These are phyloP conservation scores for Eulemur macaco DNA, from an alignment of 2,113 vertebrate species.

Conservation along the genomic window DNA sequence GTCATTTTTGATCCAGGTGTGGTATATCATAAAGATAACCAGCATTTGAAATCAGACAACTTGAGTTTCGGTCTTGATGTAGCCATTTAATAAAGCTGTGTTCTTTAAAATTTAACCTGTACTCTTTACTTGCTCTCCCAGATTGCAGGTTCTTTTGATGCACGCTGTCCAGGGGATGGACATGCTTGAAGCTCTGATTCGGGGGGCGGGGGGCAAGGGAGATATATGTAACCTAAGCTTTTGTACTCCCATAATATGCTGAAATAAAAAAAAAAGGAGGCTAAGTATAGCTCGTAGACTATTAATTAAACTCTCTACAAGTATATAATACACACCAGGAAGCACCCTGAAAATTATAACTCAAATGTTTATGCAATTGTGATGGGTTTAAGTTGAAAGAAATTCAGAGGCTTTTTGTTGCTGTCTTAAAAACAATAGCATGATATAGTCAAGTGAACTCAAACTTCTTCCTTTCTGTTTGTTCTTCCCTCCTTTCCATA, in stretches of 20 bases:
- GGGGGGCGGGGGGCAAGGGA: too few species aligned
- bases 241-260: too few species aligned
- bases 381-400: neutral
- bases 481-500: fast-evolving
- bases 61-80: neutral
- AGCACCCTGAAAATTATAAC: neutral
- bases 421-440: neutral
- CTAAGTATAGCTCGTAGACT: neutral
- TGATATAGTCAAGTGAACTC: neutral
- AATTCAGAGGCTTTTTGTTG: neutral
- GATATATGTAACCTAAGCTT: too few species aligned
- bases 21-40: neutral
- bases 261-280: neutral
- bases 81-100: neutral
- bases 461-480: neutral
- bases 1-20: neutral
- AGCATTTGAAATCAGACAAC: neutral
- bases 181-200: too few species aligned
- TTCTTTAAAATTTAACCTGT: neutral
- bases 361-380: neutral
- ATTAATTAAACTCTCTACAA: neutral
- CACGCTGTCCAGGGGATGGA: too few species aligned
- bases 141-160: neutral
- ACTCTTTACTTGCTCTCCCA: neutral
- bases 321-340: neutral